Base-by-base conservation (phyloP, 2,888 invertebrate species). In the Dolichomitus sp. region DNA sequence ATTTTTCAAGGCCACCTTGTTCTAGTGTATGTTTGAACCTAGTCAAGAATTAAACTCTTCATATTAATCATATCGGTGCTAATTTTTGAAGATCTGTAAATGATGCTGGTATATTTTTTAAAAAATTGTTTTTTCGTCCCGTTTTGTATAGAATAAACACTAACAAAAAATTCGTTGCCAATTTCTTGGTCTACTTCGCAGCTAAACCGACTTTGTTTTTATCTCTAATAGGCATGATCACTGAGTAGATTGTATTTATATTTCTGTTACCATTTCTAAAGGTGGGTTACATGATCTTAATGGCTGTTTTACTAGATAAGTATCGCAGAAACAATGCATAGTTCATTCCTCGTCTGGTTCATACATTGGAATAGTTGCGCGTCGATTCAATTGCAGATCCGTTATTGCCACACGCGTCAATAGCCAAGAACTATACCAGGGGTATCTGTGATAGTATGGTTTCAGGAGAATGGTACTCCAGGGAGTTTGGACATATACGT, bases 401-500 rank as follows among this genome's bases (percentile, higher is more conserved):
- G 33, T 37, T 61, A 40, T 61, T 11, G 19, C 40, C 54, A 14
- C 27, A 61, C 37, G 61, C 40, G 61, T 61, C 33, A 40, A 61
- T 61, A 37, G 7, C 61, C 70, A 65, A 80, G 66, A 72, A 72
- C 37, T 61, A 75, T 75, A 75, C 73, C 75, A 84, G 68, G 76
- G 42, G 70, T 69, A 79, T 81, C 63, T 72, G 52, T 68, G 68
- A 23, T 37, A 59, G 14, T 30, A 73, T 79, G 40, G 61, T 37
- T 61, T 19, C 17, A 73, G 86, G 81, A 84, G 86, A 90, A 90
- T 89, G 86, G 88, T 88, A 87, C 90, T 87, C 90, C 78, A 70
- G 91, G 83, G 88, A 89, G 81, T 87, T 88, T 86, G 86, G 88
- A 90, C 90, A 88, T 88, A 88, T 88, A 89, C 86, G 85, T 84